Evolutionary conservation across 2,888 invertebrate species (phyloP).

Genomic region (Leptura quadrifasciata): DNA sequence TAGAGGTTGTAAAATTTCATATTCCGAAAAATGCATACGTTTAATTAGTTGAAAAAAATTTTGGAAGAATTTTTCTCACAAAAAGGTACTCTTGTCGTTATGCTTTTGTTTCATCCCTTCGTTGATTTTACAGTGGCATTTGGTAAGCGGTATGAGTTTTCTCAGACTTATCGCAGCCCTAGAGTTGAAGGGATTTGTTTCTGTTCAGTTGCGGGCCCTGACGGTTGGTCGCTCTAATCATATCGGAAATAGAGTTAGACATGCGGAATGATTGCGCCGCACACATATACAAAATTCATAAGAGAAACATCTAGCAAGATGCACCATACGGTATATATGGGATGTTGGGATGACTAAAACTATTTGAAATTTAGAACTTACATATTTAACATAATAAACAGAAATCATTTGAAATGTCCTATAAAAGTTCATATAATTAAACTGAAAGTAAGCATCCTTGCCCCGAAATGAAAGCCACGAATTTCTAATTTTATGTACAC

Average conservation of each 20-base stretch:
- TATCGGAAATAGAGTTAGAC: constrained; percentile 72
- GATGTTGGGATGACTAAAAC: not conserved
- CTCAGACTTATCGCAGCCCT: constrained; percentile 44
- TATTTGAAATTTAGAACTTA: not conserved
- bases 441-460: too few relatives aligned
- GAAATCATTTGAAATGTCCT: not conserved
- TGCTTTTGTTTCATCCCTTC: not conserved
- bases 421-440: too few relatives aligned
- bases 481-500: too few relatives aligned
- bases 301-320: not conserved
- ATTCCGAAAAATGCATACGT: too few relatives aligned
- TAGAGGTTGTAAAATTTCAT: too few relatives aligned
- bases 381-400: not conserved
- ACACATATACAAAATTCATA: constrained; percentile 53
- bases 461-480: too few relatives aligned
- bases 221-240: constrained; percentile 65
- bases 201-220: constrained; percentile 66
- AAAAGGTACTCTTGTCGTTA: constrained; percentile 9
- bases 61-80: not conserved
- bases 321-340: constrained; percentile 37
- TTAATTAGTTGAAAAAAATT: too few relatives aligned
- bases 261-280: constrained; percentile 72
- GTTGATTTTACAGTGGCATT: constrained; percentile 40
- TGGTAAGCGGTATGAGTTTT: constrained; percentile 56
- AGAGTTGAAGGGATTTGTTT: constrained; percentile 66